Percentiles rank a stretch among this genome's conserved stretches.
These are phyloP conservation scores for Atethmia centrago DNA, from an alignment of 2,888 invertebrate species.

Conservation along the genomic window DNA sequence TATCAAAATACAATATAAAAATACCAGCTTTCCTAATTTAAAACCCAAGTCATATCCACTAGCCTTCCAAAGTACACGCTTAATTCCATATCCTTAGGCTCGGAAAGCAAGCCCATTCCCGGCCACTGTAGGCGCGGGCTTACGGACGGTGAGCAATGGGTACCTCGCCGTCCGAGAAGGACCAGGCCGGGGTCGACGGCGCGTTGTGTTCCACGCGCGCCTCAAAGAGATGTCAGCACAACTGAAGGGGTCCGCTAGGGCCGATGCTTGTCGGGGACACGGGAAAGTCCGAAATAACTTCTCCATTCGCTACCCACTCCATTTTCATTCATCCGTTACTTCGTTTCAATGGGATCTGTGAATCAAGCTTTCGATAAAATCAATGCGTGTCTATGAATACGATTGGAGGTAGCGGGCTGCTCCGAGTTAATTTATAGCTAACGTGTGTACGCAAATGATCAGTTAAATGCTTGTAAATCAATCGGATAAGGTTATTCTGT, in stretches of 20 bases:
- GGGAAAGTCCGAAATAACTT: too few relatives aligned
- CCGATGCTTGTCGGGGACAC: too few relatives aligned
- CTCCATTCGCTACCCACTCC: conserved; percentile 29
- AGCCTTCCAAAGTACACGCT: neutral
- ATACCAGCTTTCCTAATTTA: neutral
- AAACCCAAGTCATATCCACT: too few relatives aligned
- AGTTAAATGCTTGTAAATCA: conserved; percentile 58
- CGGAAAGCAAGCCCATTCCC: too few relatives aligned
- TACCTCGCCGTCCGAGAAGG: too few relatives aligned
- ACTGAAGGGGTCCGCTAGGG: too few relatives aligned
- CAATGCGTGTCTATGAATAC: conserved; percentile 69
- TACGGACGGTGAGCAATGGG: too few relatives aligned
- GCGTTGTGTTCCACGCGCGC: too few relatives aligned
- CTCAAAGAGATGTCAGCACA: too few relatives aligned
- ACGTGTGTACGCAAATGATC: conserved; percentile 61
- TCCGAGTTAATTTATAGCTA: conserved; percentile 53
- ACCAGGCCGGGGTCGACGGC: too few relatives aligned
- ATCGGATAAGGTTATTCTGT: conserved; percentile 39
- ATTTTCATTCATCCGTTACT: conserved; percentile 49
- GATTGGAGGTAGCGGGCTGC: conserved; percentile 37
- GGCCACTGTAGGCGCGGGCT: too few relatives aligned
- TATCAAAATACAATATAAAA: too few relatives aligned
- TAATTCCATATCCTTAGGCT: conserved; percentile 20
- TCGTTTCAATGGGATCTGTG: conserved; percentile 48
- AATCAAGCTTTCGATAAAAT: conserved; percentile 61